Percentiles rank a stretch among this genome's conserved stretches.
phyloP scores from a whole-genome alignment of 1,140 invertebrate genomes.

The Alviniconcha marisindica region DNA sequence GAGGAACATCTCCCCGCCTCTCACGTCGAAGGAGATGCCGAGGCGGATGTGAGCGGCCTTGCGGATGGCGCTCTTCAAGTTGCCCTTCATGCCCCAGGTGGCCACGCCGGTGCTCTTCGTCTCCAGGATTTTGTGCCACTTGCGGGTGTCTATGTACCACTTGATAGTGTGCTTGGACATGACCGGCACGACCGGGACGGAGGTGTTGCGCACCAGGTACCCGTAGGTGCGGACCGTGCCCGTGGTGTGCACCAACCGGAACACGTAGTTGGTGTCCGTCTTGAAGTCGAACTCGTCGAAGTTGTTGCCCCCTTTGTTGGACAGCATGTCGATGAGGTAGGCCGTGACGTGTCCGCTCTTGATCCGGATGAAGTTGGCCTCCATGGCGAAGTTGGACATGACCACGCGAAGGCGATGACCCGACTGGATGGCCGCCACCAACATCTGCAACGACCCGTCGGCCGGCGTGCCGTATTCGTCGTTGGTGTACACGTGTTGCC shows the following conservation, averaged over 20 bases:
- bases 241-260: slow-evolving; percentile 46
- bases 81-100: slow-evolving; percentile 45
- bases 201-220: slow-evolving; percentile 49
- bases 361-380: slow-evolving; percentile 45
- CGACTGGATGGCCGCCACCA: slow-evolving; percentile 42
- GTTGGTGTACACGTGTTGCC: slow-evolving; percentile 48
- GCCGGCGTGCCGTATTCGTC: slow-evolving; percentile 43
- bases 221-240: slow-evolving; percentile 50
- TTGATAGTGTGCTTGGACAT: slow-evolving; percentile 49
- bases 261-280: slow-evolving; percentile 46
- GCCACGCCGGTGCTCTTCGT: slow-evolving; percentile 45
- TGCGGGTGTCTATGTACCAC: slow-evolving; percentile 48
- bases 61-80: slow-evolving; percentile 47
- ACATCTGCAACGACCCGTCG: slow-evolving; percentile 39
- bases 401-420: slow-evolving; percentile 48
- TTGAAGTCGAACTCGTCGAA: slow-evolving; percentile 52
- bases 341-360: slow-evolving; percentile 46
- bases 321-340: slow-evolving; percentile 47
- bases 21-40: slow-evolving; percentile 42
- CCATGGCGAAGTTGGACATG: slow-evolving; percentile 47
- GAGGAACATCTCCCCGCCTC: slow-evolving; percentile 45
- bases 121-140: slow-evolving; percentile 52
- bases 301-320: slow-evolving; percentile 45
- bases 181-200: slow-evolving; percentile 38
- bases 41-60: slow-evolving; percentile 46